Conservation (phyloP, 2,797 vertebrate species). For the Leptatherina wallacei region DNA sequence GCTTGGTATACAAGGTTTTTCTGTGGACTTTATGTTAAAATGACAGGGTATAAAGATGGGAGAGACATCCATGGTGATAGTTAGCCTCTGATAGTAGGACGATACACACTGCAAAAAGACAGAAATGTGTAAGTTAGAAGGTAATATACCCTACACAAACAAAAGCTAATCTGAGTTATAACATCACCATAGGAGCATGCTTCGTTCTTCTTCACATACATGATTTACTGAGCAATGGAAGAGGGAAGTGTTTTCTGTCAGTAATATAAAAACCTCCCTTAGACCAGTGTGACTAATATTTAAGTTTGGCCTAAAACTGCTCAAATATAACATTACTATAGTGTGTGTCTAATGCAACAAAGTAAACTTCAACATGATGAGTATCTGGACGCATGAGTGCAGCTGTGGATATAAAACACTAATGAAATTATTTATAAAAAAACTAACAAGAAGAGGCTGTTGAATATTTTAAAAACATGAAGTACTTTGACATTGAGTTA, state of each 20-base stretch:
- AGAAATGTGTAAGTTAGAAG: slow-evolving; percentile 27
- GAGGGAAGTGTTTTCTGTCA: slow-evolving; percentile 34
- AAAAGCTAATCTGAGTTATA: slow-evolving; percentile 26
- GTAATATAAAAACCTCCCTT: not conserved
- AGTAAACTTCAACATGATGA: not conserved
- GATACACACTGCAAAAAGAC: slow-evolving; percentile 77
- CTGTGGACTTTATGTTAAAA: slow-evolving; percentile 63
- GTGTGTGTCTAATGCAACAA: slow-evolving; percentile 13
- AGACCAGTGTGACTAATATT: slow-evolving; percentile 1
- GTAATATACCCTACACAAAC: slow-evolving; percentile 1
- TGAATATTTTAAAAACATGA: not conserved
- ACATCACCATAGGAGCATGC: slow-evolving; percentile 7
- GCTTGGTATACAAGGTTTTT: slow-evolving; percentile 73
- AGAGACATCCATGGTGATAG: slow-evolving; percentile 80
- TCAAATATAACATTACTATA: not conserved
- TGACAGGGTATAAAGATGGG: slow-evolving; percentile 45
- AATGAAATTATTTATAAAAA: not conserved
- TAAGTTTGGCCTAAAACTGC: not conserved
- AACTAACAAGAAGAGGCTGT: slow-evolving; percentile 5
- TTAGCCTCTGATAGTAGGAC: slow-evolving; percentile 50
- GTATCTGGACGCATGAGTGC: not conserved
- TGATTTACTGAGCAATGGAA: slow-evolving; percentile 37
- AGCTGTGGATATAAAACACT: not conserved
- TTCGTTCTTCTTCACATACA: not conserved
- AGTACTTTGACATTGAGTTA: not conserved